These are phyloP conservation scores for Heliothis peltigera DNA, from an alignment of 2,888 invertebrate genomes.

Conservation along the genomic window DNA sequence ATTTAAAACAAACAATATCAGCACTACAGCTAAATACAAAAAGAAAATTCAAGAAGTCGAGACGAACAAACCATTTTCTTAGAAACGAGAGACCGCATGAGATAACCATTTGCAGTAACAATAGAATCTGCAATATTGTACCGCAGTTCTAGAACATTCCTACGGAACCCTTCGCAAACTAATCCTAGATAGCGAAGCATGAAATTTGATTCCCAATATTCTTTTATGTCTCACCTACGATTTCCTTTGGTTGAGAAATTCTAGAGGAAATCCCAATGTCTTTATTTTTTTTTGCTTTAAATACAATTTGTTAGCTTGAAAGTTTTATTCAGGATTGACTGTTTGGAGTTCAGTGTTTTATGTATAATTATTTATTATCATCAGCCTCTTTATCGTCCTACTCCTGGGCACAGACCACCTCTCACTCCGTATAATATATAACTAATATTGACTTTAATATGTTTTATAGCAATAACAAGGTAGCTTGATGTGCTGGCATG, in stretches of 20 bases:
- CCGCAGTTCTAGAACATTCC: slow-evolving; percentile 6
- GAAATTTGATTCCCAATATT: slow-evolving; percentile 51
- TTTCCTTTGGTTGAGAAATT: slow-evolving; percentile 32
- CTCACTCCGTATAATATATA: no score
- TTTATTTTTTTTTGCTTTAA: slow-evolving; percentile 29
- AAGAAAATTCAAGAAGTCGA: background rate
- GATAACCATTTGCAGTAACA: slow-evolving; percentile 38
- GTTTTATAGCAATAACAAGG: no score
- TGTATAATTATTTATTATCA: no score
- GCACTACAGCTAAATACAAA: background rate
- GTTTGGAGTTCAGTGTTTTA: slow-evolving; percentile 19
- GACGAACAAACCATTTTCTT: background rate
- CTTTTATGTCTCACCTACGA: slow-evolving; percentile 46
- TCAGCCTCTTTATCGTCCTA: no score
- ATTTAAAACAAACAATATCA: no score
- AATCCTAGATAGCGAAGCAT: slow-evolving; percentile 50
- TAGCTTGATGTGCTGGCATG: no score
- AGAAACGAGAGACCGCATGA: slow-evolving; percentile 30
- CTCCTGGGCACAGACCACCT: no score
- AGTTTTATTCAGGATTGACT: slow-evolving; percentile 29
- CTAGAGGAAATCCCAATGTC: slow-evolving; percentile 15
- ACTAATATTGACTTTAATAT: no score
- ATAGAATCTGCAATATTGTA: slow-evolving; percentile 29
- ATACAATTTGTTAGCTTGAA: slow-evolving; percentile 11
- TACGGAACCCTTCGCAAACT: slow-evolving; percentile 24